A percentile compares a stretch with the other conserved stretches of the same genome.
Evolutionary conservation across 1,140 invertebrate species (phyloP).

Genomic region (Aricia agestis): DNA sequence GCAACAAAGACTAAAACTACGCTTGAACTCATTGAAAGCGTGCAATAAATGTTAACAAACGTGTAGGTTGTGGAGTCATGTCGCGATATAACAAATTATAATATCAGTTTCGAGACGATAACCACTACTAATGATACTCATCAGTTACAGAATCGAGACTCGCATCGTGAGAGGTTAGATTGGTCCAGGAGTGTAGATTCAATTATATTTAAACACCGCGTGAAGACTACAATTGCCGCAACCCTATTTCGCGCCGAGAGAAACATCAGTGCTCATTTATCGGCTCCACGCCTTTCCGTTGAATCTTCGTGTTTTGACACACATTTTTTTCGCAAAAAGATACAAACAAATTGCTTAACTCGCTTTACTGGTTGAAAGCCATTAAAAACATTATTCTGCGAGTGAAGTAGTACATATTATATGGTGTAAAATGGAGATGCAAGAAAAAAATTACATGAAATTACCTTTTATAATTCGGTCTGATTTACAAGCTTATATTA

Average conservation of each 20-base stretch:
- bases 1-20: neutral
- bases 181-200: slow-evolving; percentile 45
- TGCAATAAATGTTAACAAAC: slow-evolving; percentile 10
- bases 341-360: neutral
- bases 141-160: slow-evolving; percentile 44
- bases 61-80: slow-evolving; percentile 36
- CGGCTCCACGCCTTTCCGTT: neutral
- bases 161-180: slow-evolving; percentile 52
- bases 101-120: slow-evolving; percentile 55
- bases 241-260: slow-evolving; percentile 18
- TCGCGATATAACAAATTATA: slow-evolving; percentile 38
- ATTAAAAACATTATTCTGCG: no score
- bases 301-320: neutral
- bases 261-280: neutral
- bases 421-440: neutral
- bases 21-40: neutral
- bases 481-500: neutral
- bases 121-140: slow-evolving; percentile 43
- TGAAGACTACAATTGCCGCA: slow-evolving; percentile 22
- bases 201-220: slow-evolving; percentile 40
- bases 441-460: neutral
- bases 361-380: neutral
- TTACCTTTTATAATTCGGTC: neutral
- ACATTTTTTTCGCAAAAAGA: neutral
- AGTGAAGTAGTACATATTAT: neutral